These are phyloP conservation scores for Coleophora flavipennella DNA, from an alignment of 2,888 invertebrate genomes.

Conservation along the genomic window DNA sequence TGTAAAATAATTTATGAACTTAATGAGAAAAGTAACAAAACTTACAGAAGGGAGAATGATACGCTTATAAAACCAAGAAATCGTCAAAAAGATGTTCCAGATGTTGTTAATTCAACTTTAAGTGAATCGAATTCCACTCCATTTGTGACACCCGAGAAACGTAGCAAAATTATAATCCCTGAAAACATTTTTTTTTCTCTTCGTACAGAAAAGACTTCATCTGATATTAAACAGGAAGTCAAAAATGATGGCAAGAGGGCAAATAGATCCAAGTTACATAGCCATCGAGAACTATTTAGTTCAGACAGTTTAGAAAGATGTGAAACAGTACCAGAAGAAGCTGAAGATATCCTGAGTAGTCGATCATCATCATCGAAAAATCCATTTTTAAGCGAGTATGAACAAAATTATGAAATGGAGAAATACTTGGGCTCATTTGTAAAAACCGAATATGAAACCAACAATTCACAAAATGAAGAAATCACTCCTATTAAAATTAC, in stretches of 20 bases:
- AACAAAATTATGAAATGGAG: conserved; percentile 35
- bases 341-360: conserved; percentile 31
- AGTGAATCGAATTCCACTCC: conserved; percentile 34
- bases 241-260: conserved; percentile 1
- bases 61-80: conserved; percentile 19
- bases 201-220: conserved; percentile 37
- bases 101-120: conserved; percentile 61
- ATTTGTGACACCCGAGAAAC: conserved; percentile 30
- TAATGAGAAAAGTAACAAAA: conserved; percentile 19
- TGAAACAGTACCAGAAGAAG: conserved; percentile 25
- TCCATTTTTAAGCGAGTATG: conserved; percentile 44
- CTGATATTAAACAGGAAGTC: conserved; percentile 14
- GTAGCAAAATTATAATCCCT: conserved; percentile 50
- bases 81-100: conserved; percentile 49
- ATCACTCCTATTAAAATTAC: conserved; percentile 37
- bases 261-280: background rate
- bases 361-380: conserved; percentile 35
- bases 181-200: conserved; percentile 53
- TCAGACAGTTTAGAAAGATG: conserved; percentile 27
- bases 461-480: conserved; percentile 53
- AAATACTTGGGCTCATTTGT: conserved; percentile 46
- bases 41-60: conserved; percentile 2
- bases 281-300: background rate
- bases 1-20: conserved; percentile 41
- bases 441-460: conserved; percentile 50